Conservation (phyloP, 2,888 invertebrate genomes). For the Aphodius sticticus region DNA sequence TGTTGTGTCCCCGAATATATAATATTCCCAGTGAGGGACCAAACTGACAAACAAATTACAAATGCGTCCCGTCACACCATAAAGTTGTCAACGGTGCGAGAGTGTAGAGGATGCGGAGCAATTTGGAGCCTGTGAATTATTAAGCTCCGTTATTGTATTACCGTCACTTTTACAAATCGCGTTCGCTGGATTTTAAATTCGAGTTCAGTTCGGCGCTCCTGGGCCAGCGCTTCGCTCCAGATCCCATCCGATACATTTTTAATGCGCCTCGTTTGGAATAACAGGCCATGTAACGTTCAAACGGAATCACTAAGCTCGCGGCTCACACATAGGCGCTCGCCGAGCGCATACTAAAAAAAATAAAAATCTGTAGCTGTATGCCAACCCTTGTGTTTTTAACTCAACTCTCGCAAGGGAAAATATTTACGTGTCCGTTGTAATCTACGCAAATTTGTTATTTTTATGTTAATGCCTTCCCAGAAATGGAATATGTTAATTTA, state of each 20-base stretch:
- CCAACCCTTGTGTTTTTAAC: neutral
- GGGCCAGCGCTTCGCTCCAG: neutral
- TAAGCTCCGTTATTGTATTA: neutral
- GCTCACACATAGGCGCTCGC: neutral
- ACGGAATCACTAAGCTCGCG: constrained; percentile 4
- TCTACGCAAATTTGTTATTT: neutral
- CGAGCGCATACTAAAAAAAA: neutral
- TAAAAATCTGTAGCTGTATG: neutral
- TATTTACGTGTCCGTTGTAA: too few species aligned
- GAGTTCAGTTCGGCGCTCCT: neutral
- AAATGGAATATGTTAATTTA: neutral
- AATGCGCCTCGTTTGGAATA: constrained; percentile 4
- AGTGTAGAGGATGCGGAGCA: neutral
- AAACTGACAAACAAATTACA: neutral
- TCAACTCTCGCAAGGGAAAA: too few species aligned
- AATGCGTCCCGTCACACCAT: neutral
- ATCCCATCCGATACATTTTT: neutral
- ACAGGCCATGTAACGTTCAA: constrained; percentile 4
- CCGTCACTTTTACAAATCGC: constrained; percentile 4
- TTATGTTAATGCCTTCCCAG: neutral
- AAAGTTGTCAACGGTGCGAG: neutral
- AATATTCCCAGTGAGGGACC: neutral
- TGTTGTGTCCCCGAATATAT: neutral
- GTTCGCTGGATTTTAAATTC: constrained; percentile 4
- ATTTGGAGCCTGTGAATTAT: neutral